A percentile compares a stretch with the other conserved stretches of the same genome.
phyloP scores from a whole-genome alignment of 2,797 vertebrate species.

The Caiman crocodilus region DNA sequence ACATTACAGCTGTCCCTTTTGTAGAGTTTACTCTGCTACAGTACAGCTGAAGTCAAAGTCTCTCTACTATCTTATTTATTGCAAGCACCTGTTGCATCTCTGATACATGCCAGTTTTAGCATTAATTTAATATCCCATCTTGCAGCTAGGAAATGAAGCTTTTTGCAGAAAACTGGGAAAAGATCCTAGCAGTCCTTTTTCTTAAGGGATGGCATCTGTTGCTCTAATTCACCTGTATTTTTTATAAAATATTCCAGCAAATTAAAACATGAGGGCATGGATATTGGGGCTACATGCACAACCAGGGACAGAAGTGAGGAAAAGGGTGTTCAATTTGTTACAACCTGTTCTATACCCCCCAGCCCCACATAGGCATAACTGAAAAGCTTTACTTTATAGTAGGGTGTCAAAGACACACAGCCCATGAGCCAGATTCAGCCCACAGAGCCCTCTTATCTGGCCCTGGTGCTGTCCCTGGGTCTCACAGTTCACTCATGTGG shows the following conservation, averaged over 20 bases:
- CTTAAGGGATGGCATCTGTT: not conserved
- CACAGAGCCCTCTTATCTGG: no score
- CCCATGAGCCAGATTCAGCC: no score
- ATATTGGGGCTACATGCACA: not conserved
- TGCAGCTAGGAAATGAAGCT: not conserved
- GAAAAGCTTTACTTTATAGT: not conserved
- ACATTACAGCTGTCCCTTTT: not conserved
- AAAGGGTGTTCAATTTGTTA: not conserved
- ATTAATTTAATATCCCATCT: not conserved
- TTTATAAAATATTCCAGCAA: not conserved
- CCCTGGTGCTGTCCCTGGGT: no score
- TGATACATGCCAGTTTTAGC: not conserved
- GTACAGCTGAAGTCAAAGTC: not conserved
- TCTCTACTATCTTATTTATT: not conserved
- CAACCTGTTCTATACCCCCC: not conserved
- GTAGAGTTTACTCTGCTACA: rapidly evolving
- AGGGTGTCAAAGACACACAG: no score
- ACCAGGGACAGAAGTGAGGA: not conserved
- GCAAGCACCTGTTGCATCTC: not conserved
- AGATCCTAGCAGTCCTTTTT: not conserved
- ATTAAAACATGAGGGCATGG: not conserved
- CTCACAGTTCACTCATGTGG: no score
- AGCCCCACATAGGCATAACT: not conserved
- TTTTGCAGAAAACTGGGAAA: not conserved
- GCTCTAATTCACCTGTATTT: not conserved